Percentiles rank a stretch among this genome's conserved stretches.
Evolutionary conservation across 2,113 vertebrate genomes (phyloP).

Genomic region (Gracilinanus agilis): DNA sequence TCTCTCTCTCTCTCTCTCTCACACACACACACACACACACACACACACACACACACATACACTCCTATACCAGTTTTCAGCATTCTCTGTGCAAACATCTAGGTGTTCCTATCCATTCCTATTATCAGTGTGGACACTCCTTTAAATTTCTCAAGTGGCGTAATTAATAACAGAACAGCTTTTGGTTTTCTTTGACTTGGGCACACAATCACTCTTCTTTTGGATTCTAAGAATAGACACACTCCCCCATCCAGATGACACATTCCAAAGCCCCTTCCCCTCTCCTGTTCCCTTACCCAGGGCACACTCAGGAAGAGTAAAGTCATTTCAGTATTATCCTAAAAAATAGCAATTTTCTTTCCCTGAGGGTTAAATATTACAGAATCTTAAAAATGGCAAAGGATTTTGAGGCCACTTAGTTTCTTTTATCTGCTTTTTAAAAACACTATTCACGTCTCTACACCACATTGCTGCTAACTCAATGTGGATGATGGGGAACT

Average conservation of each 20-base stretch:
- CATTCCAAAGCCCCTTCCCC: background rate
- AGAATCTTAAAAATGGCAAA: constrained; percentile 11
- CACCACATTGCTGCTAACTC: background rate
- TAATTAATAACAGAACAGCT: background rate
- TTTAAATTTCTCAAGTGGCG: background rate
- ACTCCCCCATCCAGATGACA: background rate
- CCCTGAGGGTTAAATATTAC: background rate
- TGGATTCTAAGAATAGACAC: background rate
- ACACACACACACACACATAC: background rate
- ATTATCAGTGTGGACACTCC: background rate
- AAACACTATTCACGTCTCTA: background rate
- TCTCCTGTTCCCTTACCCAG: background rate
- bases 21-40: background rate
- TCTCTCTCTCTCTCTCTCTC: too few species aligned
- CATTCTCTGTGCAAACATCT: background rate
- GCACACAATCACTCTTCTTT: background rate
- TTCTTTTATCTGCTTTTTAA: background rate
- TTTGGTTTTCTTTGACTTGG: background rate
- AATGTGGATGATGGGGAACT: background rate
- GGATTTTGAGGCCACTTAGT: background rate
- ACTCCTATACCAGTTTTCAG: background rate
- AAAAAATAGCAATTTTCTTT: background rate
- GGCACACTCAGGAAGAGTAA: background rate
- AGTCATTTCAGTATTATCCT: background rate
- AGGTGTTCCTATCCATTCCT: background rate